Evolutionary conservation across 2,888 invertebrate species (phyloP).

Genomic region (Tanytarsus gracilentus): DNA sequence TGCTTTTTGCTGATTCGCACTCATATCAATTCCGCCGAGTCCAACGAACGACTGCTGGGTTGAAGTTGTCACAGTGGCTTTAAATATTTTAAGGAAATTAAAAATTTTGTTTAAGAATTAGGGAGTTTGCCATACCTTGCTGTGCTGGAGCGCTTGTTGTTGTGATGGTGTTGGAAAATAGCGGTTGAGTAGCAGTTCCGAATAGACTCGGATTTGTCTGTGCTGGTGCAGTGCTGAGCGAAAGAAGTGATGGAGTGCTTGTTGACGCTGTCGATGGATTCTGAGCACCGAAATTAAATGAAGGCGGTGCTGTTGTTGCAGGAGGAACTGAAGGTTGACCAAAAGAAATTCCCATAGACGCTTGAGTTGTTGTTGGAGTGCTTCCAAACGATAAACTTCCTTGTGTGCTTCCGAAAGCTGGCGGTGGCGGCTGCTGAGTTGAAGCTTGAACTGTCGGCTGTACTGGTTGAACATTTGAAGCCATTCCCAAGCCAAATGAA

Average conservation of each 20-base stretch:
- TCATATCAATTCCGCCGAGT: conserved; percentile 41
- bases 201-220: neutral
- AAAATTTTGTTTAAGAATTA: too few species aligned
- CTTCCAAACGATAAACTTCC: neutral
- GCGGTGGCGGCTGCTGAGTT: neutral
- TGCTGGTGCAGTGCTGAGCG: neutral
- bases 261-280: conserved; percentile 35
- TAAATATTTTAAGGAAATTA: too few species aligned
- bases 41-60: conserved; percentile 38
- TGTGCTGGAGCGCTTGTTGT: neutral
- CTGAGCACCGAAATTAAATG: neutral
- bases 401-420: neutral
- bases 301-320: neutral
- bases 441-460: neutral
- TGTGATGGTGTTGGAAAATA: conserved; percentile 30
- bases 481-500: too few species aligned
- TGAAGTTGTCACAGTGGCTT: too few species aligned
- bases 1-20: conserved; percentile 37
- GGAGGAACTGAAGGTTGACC: neutral
- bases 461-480: conserved; percentile 21
- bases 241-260: conserved; percentile 30
- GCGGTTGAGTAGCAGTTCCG: conserved; percentile 6
- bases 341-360: neutral
- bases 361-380: neutral
- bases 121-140: too few species aligned